Base-by-base conservation (phyloP, 2,888 invertebrate species). In the Lottia scabra region DNA sequence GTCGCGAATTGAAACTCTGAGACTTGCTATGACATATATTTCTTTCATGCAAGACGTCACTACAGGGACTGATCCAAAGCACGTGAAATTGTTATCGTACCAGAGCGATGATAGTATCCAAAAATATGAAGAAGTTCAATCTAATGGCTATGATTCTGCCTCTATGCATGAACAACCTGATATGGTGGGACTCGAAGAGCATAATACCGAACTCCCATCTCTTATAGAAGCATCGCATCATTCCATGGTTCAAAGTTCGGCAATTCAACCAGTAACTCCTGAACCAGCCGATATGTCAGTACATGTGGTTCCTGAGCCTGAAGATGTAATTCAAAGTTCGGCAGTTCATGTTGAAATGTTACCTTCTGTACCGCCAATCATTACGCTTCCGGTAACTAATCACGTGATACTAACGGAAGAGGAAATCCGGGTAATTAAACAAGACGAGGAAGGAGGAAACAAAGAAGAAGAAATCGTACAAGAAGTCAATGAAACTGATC, bases 21-120 rank as follows among this genome's bases (percentile, higher is more conserved):
- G 97, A 0, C 91, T 98, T 83, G 98, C 98, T 69, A 98, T 98
- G 86, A 97, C 97, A 0, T 98, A 98, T 91, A 98, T 98, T 85
- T 94, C 95, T 77, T 98, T 98, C 90, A 98, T 98, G 98, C 94
- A 95, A 43, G 97, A 98, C 86, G 91, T 98, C 23, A 79, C 83
- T 4, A 79, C 81, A n/a, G 85, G 85, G 15, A 80, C 83, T 27
- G 84, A 85, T 63, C 85, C 83, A 0, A 79, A 80, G 65, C 75
- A 80, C 26, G 81, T 84, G 23, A 76, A 80, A 68, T 73, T 84
- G 1, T 56, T 56, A 19, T 19, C 56, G 2, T 56, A 56, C 23
- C 56, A 56, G 19, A 23, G 19, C 19, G 56, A 56, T 12, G 23
- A 56, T 23, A 23, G 19, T 19, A 19, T 23, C 19, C 56, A 56